phyloP scores from a whole-genome alignment of 2,113 vertebrate genomes.

The Clarias batrachus region DNA sequence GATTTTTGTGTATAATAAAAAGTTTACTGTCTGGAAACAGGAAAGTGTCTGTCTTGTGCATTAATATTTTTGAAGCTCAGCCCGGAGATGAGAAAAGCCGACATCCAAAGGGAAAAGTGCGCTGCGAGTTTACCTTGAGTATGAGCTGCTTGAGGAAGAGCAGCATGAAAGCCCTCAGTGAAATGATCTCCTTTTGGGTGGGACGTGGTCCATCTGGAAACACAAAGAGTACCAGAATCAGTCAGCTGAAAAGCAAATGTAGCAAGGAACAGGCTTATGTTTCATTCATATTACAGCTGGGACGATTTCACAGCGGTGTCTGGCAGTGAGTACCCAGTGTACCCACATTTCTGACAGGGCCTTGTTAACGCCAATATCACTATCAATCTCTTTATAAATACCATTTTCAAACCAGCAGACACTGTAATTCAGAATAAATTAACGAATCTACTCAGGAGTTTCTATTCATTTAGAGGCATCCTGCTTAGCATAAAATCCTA shows the following conservation, averaged over 20 bases:
- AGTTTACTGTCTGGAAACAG: background rate
- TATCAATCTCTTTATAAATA: background rate
- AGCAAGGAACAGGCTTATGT: slow-evolving; percentile 28
- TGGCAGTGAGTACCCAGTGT: slow-evolving; percentile 7
- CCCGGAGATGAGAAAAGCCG: background rate
- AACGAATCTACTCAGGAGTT: background rate
- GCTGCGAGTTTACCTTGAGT: slow-evolving; percentile 81
- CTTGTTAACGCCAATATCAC: slow-evolving; percentile 5
- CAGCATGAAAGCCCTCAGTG: slow-evolving; percentile 93
- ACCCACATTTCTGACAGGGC: slow-evolving; percentile 1
- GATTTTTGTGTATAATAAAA: background rate
- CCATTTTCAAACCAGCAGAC: background rate
- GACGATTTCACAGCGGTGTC: background rate
- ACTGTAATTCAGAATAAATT: background rate
- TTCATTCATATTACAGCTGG: background rate
- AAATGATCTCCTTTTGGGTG: slow-evolving; percentile 93
- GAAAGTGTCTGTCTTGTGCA: background rate
- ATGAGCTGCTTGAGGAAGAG: slow-evolving; percentile 98
- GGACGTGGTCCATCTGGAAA: slow-evolving; percentile 90
- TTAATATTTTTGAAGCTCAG: background rate
- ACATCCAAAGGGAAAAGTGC: no score
- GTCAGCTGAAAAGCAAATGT: slow-evolving; percentile 53
- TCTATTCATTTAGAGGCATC: background rate
- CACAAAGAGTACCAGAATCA: slow-evolving; percentile 19
- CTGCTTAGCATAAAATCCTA: background rate